phyloP scores from a whole-genome alignment of 1,140 invertebrate genomes.

The Homalodisca vitripennis region DNA sequence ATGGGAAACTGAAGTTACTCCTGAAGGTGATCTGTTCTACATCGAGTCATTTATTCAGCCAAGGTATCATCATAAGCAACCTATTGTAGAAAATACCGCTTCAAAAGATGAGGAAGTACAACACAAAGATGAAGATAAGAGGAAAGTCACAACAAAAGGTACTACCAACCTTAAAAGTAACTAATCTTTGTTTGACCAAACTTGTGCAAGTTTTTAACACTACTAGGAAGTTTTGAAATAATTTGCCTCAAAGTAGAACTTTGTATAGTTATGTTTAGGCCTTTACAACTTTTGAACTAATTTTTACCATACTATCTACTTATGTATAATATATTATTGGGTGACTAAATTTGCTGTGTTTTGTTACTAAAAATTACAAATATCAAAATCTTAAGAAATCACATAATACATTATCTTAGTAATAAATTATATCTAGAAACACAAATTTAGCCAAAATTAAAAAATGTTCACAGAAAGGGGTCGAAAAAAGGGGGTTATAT shows the following conservation, averaged over 20 bases:
- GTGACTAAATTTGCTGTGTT: not conserved
- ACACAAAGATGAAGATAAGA: not conserved
- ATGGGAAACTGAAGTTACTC: constrained; percentile 34
- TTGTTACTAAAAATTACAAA: no score
- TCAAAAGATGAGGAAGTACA: not conserved
- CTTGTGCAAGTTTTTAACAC: not conserved
- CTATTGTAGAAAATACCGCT: not conserved
- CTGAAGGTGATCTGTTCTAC: constrained; percentile 37
- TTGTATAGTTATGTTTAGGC: no score
- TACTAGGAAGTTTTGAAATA: not conserved
- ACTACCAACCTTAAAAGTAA: not conserved
- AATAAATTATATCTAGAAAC: no score
- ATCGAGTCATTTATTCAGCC: constrained; percentile 29
- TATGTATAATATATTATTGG: not conserved
- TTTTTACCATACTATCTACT: not conserved
- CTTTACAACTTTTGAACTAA: no score
- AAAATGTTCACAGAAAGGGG: no score
- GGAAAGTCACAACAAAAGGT: constrained; percentile 13
- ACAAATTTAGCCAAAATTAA: no score
- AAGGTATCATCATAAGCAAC: constrained; percentile 11
- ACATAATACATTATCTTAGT: no score
- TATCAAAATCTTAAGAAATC: no score
- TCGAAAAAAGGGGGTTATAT: no score
- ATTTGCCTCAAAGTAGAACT: not conserved
- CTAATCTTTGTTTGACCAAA: not conserved